Conservation (phyloP, 2,113 vertebrate genomes). For the Recurvirostra avosetta region DNA sequence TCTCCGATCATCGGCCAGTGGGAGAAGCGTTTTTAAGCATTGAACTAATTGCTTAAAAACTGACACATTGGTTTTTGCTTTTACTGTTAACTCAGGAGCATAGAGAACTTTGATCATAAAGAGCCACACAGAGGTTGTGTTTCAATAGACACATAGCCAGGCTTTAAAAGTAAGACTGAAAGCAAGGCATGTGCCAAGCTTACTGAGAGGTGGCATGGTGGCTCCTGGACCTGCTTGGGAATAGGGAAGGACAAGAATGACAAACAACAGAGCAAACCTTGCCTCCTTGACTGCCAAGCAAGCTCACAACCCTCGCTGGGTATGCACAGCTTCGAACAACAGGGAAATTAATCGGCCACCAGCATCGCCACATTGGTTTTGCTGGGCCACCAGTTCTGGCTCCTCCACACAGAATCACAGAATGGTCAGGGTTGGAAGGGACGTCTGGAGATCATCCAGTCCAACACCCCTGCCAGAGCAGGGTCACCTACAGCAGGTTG, state of each 20-base stretch:
- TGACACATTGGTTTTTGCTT: background rate
- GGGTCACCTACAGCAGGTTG: no score
- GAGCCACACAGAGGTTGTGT: background rate
- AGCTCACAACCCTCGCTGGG: background rate
- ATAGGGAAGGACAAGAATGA: background rate
- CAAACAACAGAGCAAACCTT: background rate
- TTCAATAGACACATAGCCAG: background rate
- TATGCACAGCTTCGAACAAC: background rate
- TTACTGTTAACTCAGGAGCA: background rate
- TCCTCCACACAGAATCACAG: background rate
- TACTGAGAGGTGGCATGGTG: background rate
- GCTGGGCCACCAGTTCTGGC: background rate
- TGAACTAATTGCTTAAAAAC: background rate
- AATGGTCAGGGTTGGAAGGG: no score
- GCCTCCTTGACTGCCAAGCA: accelerated
- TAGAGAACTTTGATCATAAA: background rate
- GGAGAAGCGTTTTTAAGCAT: background rate
- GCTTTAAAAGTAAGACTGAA: background rate
- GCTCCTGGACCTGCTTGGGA: background rate
- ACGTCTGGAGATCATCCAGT: no score
- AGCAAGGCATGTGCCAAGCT: background rate
- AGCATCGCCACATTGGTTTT: background rate
- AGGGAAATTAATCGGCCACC: background rate
- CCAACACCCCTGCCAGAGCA: no score
- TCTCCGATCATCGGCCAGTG: background rate